Evolutionary conservation across 2,113 vertebrate genomes (phyloP), one percentile per base, ranked within the genome.

Genomic region (Callaeas wilsoni): DNA sequence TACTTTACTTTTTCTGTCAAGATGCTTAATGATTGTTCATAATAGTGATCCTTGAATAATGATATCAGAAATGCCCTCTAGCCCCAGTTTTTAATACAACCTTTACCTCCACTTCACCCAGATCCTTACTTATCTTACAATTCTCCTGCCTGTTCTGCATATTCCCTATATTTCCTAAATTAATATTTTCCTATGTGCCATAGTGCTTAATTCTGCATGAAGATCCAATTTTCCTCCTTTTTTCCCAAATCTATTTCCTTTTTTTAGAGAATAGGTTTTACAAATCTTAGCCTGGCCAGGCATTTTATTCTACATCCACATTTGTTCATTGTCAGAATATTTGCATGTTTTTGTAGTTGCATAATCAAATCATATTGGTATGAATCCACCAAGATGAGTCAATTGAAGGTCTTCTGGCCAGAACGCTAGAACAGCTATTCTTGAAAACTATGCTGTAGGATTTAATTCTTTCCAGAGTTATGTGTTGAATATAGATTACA

Each of bases 291-390:
- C 21, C n/a, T 67, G 14, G 18, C 16, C 15, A 71, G 17, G 20
- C 4, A 0, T 46, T n/a, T 71, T 47, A 42, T 65, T n/a, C 8
- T 9, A 27, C 12, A 37, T 2, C 0, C 9, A 25, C 4, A 16
- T 42, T 52, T 73, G 42, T 41, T 87, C 19, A 16, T 49, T 62
- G 16, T 56, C 16, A 47, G 56, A 87, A 57, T 4, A 69, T 44
- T 44, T 53, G 29, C 22, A 26, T 27, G 7, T 1, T 83, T 94
- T 65, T 91, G 25, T 57, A 69, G 41, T 42, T 77, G 32, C n/a
- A 23, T 62, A 17, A 70, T 53, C 52, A 76, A 87, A 42, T 49
- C 13, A 33, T 32, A 23, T 22, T 56, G 46, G 18, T 6, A 35
- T 87, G 29, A 80, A 81, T 81, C 33, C 39, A 60, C 25, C 4